A percentile compares a stretch with the other conserved stretches of the same genome.
phyloP scores from a whole-genome alignment of 1,140 invertebrate genomes.

The Mactra quadrangularis region DNA sequence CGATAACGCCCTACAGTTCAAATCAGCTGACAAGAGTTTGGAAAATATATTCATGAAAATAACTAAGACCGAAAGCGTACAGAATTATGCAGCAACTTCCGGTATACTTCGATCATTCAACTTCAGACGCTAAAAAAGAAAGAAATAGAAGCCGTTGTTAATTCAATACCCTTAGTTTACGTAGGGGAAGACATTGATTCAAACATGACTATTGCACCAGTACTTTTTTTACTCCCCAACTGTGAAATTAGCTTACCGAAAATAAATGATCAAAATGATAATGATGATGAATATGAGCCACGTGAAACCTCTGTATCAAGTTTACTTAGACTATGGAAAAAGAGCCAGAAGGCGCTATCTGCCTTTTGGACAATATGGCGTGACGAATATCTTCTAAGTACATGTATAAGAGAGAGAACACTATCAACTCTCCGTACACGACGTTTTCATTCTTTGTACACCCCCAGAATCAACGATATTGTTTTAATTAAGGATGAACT shows the following conservation, averaged over 20 bases:
- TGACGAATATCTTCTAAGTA: background rate
- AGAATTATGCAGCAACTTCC: background rate
- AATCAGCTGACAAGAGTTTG: background rate
- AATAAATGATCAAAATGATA: constrained; percentile 11
- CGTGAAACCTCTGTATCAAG: background rate
- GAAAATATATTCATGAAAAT: background rate
- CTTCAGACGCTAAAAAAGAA: constrained; percentile 5
- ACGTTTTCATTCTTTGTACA: background rate
- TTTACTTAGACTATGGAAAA: background rate
- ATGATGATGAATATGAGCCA: constrained; percentile 5
- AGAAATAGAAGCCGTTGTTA: constrained; percentile 10
- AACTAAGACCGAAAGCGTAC: background rate
- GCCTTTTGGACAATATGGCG: constrained; percentile 3
- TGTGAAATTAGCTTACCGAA: background rate
- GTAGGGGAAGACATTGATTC: constrained; percentile 27
- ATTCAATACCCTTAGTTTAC: constrained; percentile 33
- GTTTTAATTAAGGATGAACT: constrained; percentile 2
- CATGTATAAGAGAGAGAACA: background rate
- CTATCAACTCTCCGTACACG: background rate
- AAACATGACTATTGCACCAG: constrained; percentile 8
- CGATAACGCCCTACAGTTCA: constrained; percentile 23
- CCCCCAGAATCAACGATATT: background rate
- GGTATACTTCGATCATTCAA: constrained; percentile 1
- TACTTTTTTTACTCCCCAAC: constrained; percentile 5
- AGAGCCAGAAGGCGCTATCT: background rate